Evolutionary conservation across 2,888 invertebrate species (phyloP).

Genomic region (Tetramorium bicarinatum): DNA sequence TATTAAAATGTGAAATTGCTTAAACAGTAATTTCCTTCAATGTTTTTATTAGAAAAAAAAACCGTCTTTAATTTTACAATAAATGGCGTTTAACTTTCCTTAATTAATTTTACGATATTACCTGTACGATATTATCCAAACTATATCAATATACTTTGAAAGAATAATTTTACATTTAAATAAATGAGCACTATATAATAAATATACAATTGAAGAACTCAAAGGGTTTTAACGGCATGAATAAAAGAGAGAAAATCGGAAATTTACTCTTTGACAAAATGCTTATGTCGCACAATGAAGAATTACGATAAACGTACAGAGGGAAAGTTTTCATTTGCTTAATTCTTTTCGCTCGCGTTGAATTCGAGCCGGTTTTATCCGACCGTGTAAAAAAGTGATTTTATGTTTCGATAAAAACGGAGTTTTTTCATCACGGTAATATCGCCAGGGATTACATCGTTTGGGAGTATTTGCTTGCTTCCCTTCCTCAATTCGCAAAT

Average conservation of each 20-base stretch:
- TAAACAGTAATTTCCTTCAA: neutral
- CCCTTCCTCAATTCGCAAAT: neutral
- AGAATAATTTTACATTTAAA: neutral
- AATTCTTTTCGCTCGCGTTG: neutral
- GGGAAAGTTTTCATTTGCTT: conserved; percentile 24
- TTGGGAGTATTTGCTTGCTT: neutral
- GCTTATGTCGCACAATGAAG: no score
- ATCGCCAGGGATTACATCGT: neutral
- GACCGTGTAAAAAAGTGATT: neutral
- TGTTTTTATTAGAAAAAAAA: neutral
- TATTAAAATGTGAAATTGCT: neutral
- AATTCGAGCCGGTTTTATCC: conserved; percentile 10
- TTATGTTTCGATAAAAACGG: neutral
- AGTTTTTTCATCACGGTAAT: neutral
- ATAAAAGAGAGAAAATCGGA: neutral
- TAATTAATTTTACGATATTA: neutral
- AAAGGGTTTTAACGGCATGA: neutral
- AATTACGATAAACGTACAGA: neutral
- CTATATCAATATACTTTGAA: neutral
- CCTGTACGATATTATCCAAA: neutral
- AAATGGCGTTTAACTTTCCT: neutral
- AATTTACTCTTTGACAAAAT: conserved; percentile 3
- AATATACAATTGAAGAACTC: neutral
- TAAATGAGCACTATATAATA: neutral
- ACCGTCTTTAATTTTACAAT: neutral